Percentiles rank a stretch among this genome's conserved stretches.
Conservation (phyloP, 2,888 invertebrate species). For the Diaphora mendica region DNA sequence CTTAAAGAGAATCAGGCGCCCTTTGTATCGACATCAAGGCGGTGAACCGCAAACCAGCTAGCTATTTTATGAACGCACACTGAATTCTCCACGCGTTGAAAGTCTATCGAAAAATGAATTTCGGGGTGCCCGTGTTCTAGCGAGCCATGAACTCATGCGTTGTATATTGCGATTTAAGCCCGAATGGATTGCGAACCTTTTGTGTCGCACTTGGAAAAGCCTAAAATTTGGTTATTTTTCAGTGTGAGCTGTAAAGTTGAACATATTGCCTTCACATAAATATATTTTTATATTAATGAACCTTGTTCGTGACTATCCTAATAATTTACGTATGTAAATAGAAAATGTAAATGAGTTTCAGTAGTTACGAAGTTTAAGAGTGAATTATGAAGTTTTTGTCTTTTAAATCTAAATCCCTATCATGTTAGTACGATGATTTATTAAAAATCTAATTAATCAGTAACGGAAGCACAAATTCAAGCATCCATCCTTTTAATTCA, state of each 20-base stretch:
- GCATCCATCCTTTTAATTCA: neutral
- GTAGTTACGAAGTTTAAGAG: neutral
- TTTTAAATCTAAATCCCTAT: neutral
- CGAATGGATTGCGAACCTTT: conserved; percentile 18
- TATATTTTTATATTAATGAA: neutral
- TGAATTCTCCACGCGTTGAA: conserved; percentile 19
- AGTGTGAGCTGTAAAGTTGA: neutral
- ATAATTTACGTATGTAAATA: neutral
- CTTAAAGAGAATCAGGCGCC: conserved; percentile 14
- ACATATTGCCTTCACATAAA: neutral
- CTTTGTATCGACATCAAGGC: conserved; percentile 18
- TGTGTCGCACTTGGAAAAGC: conserved; percentile 21
- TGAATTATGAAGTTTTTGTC: neutral
- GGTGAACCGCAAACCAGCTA: conserved; percentile 6
- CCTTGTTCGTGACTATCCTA: neutral
- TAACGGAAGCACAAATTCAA: neutral
- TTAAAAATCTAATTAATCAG: neutral
- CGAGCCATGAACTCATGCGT: conserved; percentile 12
- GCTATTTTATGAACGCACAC: conserved; percentile 17
- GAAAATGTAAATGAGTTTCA: neutral
- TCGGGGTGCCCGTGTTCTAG: conserved; percentile 2
- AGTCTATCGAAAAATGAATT: conserved; percentile 19
- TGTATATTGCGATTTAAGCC: conserved; percentile 15
- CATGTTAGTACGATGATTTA: neutral
- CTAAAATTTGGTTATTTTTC: conserved; percentile 12